phyloP scores from a whole-genome alignment of 2,888 invertebrate species.

The Oxyteleia sp. region DNA sequence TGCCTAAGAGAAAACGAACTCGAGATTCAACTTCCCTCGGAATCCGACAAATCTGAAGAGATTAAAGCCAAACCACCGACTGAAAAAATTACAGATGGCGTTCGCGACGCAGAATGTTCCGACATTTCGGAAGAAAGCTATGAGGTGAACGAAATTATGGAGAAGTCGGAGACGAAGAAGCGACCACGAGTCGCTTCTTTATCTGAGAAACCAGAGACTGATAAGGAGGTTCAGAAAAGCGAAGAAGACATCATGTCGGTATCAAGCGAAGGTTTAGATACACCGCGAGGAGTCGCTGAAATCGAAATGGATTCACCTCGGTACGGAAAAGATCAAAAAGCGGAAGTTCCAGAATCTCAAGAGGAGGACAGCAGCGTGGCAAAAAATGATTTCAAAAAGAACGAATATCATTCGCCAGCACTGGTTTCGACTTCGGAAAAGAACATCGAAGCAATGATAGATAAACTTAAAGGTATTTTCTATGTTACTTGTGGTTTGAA shows the following conservation, averaged over 20 bases:
- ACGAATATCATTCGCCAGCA: constrained; percentile 79
- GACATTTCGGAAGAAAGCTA: constrained; percentile 86
- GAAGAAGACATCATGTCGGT: constrained; percentile 82
- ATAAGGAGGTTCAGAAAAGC: constrained; percentile 68
- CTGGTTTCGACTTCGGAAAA: constrained; percentile 83
- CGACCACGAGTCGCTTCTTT: constrained; percentile 76
- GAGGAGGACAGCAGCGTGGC: constrained; percentile 75
- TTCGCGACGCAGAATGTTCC: constrained; percentile 84
- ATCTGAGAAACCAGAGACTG: constrained; percentile 74
- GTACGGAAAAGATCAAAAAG: constrained; percentile 81
- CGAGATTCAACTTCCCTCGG: constrained; percentile 18
- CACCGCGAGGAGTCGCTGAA: constrained; percentile 83
- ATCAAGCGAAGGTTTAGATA: constrained; percentile 83
- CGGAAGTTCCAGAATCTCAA: constrained; percentile 81
- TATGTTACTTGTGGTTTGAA: constrained; percentile 7
- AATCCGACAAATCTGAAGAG: constrained; percentile 32
- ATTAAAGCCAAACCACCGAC: constrained; percentile 21
- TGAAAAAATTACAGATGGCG: constrained; percentile 71
- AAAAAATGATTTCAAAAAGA: constrained; percentile 76
- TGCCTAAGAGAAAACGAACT: too few species aligned
- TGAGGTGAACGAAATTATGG: constrained; percentile 85
- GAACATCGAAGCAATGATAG: constrained; percentile 85
- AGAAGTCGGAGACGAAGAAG: constrained; percentile 78
- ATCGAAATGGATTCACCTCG: constrained; percentile 84
- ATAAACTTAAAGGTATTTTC: constrained; percentile 84